Conservation (phyloP, 2,113 vertebrate genomes). For the Lepidothrix coronata region DNA sequence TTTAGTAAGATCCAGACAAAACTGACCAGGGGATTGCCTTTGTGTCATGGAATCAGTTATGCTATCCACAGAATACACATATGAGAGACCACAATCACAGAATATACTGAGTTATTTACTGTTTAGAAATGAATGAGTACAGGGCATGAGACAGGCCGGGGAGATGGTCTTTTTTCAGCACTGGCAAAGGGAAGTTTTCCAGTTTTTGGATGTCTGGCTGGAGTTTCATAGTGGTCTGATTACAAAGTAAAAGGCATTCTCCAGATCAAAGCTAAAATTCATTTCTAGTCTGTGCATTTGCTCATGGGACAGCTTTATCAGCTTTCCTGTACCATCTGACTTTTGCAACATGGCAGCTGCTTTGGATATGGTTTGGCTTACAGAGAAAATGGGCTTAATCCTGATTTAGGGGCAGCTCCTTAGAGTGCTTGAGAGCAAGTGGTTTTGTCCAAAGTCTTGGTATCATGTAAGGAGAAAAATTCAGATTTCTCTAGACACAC, state of each 20-base stretch:
- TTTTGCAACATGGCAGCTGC: not conserved
- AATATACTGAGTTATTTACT: not conserved
- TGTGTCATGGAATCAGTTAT: not conserved
- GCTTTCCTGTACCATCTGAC: not conserved
- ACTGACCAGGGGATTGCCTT: not conserved
- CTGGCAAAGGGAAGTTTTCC: not conserved
- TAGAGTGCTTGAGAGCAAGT: not conserved
- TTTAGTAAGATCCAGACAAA: not conserved
- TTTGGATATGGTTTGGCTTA: not conserved
- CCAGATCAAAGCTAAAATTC: not conserved
- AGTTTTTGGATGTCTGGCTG: not conserved
- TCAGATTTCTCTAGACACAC: not conserved
- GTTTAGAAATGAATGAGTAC: not conserved
- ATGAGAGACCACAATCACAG: not conserved
- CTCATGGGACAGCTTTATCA: not conserved
- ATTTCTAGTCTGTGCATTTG: not conserved
- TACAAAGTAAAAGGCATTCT: not conserved
- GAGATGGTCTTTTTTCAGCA: not conserved
- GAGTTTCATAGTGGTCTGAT: not conserved
- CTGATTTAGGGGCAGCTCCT: not conserved
- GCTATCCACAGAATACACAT: fast-evolving
- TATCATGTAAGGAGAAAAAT: not conserved
- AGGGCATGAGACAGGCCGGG: not conserved
- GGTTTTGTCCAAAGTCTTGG: not conserved
- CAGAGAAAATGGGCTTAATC: not conserved